phyloP scores from a whole-genome alignment of 1,140 invertebrate genomes.

The Micrasema minimum region DNA sequence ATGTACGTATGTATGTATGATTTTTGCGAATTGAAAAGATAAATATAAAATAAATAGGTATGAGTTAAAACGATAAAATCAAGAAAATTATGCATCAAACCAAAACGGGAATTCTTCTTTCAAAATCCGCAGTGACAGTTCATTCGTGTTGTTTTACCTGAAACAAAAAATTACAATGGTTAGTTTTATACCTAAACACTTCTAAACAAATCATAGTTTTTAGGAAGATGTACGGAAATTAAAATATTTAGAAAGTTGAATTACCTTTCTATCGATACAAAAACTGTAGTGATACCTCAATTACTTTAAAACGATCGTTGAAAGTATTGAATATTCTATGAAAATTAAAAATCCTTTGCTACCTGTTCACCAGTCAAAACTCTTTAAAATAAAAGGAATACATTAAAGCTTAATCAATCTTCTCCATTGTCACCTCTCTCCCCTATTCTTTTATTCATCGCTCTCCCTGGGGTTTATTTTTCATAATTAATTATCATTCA shows the following conservation, averaged over 20 bases:
- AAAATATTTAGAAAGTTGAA: too few relatives aligned
- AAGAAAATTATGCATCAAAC: constrained; percentile 19
- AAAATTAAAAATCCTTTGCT: constrained; percentile 48
- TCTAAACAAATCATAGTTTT: too few relatives aligned
- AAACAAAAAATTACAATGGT: constrained; percentile 1
- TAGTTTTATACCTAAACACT: too few relatives aligned
- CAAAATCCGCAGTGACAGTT: too few relatives aligned
- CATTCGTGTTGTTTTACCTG: neutral
- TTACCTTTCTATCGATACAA: too few relatives aligned
- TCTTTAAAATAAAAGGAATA: constrained; percentile 52
- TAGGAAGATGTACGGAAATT: too few relatives aligned
- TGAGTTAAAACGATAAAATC: too few relatives aligned
- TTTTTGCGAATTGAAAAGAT: too few relatives aligned
- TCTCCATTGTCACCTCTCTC: constrained; percentile 43
- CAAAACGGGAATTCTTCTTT: neutral
- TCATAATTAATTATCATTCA: constrained; percentile 49
- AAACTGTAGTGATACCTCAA: too few relatives aligned
- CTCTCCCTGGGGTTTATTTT: constrained; percentile 45
- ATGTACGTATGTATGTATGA: too few relatives aligned
- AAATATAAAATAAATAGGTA: too few relatives aligned
- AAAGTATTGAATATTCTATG: constrained; percentile 40
- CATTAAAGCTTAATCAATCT: constrained; percentile 54
- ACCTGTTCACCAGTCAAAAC: constrained; percentile 46
- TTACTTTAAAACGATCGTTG: neutral
- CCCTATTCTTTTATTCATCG: constrained; percentile 51